phyloP scores from a whole-genome alignment of 2,113 vertebrate genomes.

The Bostrychus sinensis region DNA sequence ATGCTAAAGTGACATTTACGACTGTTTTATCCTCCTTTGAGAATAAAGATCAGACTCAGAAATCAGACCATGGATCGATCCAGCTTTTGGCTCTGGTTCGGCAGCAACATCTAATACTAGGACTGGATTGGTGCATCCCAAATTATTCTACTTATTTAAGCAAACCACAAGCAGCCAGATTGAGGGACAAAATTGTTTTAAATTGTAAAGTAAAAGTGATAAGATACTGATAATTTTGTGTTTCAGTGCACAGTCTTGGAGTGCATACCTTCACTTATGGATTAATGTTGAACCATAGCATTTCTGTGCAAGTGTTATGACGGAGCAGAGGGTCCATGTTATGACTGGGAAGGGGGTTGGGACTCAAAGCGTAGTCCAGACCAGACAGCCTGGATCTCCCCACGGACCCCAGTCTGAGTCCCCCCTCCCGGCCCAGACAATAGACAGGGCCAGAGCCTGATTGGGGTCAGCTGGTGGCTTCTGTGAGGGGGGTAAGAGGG shows the following conservation, averaged over 20 bases:
- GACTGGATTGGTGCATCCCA: too few species aligned
- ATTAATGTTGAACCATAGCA: neutral
- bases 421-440: conserved; percentile 65
- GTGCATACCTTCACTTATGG: neutral
- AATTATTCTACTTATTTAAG: too few species aligned
- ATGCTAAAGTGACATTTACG: too few species aligned
- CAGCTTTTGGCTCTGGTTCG: too few species aligned
- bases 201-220: neutral
- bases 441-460: conserved; percentile 71
- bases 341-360: conserved; percentile 58
- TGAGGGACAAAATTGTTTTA: too few species aligned
- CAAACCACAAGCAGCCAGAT: too few species aligned
- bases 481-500: too few species aligned
- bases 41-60: too few species aligned
- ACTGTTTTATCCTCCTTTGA: too few species aligned
- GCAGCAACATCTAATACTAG: too few species aligned
- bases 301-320: neutral
- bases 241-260: neutral
- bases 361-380: conserved; percentile 55
- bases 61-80: too few species aligned
- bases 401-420: conserved; percentile 45
- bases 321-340: conserved; percentile 28
- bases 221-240: neutral
- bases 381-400: conserved; percentile 67
- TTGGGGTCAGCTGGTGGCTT: conserved; percentile 78